Percentiles rank a stretch among this genome's conserved stretches.
These are phyloP conservation scores for Apodemia hepburni DNA, from an alignment of 2,888 invertebrate genomes.

Conservation along the genomic window DNA sequence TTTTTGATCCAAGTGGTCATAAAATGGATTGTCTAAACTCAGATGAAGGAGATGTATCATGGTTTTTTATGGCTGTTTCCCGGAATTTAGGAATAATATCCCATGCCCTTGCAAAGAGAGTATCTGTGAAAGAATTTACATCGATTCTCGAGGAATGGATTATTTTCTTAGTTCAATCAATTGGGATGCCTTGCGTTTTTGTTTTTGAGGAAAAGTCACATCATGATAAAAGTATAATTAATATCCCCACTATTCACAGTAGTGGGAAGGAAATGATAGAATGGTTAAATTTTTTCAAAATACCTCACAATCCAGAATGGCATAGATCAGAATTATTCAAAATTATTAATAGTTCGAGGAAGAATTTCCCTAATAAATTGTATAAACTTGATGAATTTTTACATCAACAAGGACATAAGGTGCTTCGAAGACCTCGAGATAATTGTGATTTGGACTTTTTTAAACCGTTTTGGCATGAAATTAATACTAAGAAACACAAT, in stretches of 20 bases:
- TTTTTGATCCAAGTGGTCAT: neutral
- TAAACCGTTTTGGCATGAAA: neutral
- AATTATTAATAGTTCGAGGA: constrained; percentile 16
- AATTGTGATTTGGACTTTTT: constrained; percentile 7
- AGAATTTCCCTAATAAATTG: constrained; percentile 4
- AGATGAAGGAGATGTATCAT: neutral
- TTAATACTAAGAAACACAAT: neutral
- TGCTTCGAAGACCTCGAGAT: constrained; percentile 15
- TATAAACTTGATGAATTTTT: constrained; percentile 14
- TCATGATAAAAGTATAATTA: neutral
- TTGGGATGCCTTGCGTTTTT: neutral
- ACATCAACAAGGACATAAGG: constrained; percentile 11
- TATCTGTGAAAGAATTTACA: neutral
- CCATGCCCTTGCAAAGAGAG: neutral
- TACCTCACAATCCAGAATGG: constrained; percentile 11
- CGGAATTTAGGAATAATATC: neutral
- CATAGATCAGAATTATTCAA: constrained; percentile 17
- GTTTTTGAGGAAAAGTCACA: constrained; percentile 14
- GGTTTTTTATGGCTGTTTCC: constrained; percentile 4
- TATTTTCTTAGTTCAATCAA: neutral
- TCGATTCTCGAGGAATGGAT: constrained; percentile 7
- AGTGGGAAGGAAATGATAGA: constrained; percentile 8
- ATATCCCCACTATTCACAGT: constrained; percentile 9
- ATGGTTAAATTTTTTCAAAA: constrained; percentile 14
- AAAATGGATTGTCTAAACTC: no score